phyloP scores from a whole-genome alignment of 2,888 invertebrate genomes.

The Protodeltote pygarga region DNA sequence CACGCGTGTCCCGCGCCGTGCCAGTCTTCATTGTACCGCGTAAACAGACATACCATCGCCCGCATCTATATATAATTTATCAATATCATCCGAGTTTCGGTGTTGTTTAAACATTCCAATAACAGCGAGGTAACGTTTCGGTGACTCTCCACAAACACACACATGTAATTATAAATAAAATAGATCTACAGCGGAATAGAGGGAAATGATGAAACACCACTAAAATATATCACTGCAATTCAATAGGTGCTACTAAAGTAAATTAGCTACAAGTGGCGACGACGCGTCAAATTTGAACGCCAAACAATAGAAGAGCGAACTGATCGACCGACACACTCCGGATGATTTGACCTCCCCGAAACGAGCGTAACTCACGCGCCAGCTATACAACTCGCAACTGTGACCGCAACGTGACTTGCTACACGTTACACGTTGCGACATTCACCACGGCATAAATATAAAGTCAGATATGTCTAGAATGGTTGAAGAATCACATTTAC shows the following conservation, averaged over 20 bases:
- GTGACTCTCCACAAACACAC: slow-evolving; percentile 31
- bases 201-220: slow-evolving; percentile 27
- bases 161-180: slow-evolving; percentile 22
- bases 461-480: too few relatives aligned
- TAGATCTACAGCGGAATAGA: slow-evolving; percentile 26
- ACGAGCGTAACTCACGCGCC: not conserved
- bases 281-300: slow-evolving; percentile 20
- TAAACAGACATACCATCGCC: not conserved
- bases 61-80: slow-evolving; percentile 1
- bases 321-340: slow-evolving; percentile 20
- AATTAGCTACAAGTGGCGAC: slow-evolving; percentile 17
- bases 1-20: not conserved
- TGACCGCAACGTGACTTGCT: too few relatives aligned
- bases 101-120: slow-evolving; percentile 11
- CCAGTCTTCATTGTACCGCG: not conserved
- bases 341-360: slow-evolving; percentile 27
- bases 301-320: slow-evolving; percentile 14
- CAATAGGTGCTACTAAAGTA: slow-evolving; percentile 51
- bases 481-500: too few relatives aligned
- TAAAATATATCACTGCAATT: slow-evolving; percentile 52
- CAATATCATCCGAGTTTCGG: slow-evolving; percentile 2
- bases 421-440: not conserved
- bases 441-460: too few relatives aligned
- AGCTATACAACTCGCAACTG: not conserved
- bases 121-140: slow-evolving; percentile 31